These are phyloP conservation scores for Coecobrya sp. DNA, from an alignment of 2,888 invertebrate genomes.

Conservation along the genomic window DNA sequence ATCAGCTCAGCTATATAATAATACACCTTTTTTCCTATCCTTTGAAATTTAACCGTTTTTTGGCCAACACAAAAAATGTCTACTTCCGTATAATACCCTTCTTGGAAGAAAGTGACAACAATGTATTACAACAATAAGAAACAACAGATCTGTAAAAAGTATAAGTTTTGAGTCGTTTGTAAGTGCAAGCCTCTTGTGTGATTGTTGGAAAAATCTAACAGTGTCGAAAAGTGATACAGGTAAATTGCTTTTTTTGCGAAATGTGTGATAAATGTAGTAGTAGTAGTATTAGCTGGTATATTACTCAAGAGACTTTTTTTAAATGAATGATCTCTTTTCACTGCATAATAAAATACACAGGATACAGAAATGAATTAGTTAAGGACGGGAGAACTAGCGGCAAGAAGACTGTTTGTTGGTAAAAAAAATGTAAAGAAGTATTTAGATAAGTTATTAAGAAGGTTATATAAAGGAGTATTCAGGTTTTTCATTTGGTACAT, in stretches of 20 bases:
- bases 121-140: background rate
- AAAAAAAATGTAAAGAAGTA: conserved; percentile 19
- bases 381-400: background rate
- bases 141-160: background rate
- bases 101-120: no score
- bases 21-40: background rate
- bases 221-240: background rate
- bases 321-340: background rate
- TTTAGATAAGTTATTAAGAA: conserved; percentile 29
- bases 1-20: background rate
- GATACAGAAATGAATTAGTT: background rate
- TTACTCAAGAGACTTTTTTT: background rate
- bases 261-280: background rate
- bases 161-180: no score
- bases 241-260: background rate
- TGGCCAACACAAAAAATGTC: no score
- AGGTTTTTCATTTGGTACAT: conserved; percentile 35
- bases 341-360: no score
- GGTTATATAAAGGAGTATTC: conserved; percentile 26
- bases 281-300: no score
- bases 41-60: background rate
- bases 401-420: background rate
- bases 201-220: background rate
- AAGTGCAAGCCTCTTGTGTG: background rate
- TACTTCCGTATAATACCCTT: no score